A percentile compares a stretch with the other conserved stretches of the same genome.
Evolutionary conservation across 2,797 vertebrate genomes (phyloP).

Genomic region (Anisognathus igniventris): DNA sequence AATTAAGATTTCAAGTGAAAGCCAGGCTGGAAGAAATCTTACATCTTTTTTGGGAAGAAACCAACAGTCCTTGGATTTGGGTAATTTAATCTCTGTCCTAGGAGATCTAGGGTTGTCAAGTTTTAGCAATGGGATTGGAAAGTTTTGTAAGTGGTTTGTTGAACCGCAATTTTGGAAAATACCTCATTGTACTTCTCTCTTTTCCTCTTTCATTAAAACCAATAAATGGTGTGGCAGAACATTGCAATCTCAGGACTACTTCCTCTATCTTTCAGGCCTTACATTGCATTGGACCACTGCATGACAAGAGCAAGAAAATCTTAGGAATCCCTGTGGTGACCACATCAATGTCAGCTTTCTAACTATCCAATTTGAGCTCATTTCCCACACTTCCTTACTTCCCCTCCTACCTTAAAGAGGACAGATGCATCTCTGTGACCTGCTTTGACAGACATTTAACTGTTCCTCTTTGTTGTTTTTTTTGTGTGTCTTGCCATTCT

Average conservation of each 20-base stretch:
- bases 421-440: background rate
- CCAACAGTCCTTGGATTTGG: background rate
- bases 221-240: constrained; percentile 11
- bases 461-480: background rate
- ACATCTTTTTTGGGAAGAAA: background rate
- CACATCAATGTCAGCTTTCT: constrained; percentile 25
- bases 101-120: background rate
- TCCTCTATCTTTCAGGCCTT: constrained; percentile 8
- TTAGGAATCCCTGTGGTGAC: background rate
- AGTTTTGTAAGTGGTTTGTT: background rate
- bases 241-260: background rate
- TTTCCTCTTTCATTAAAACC: background rate
- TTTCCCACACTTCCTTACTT: background rate
- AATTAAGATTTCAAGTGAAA: constrained; percentile 33
- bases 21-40: background rate
- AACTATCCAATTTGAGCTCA: constrained; percentile 31
- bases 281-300: background rate
- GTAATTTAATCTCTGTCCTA: background rate
- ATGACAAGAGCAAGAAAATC: background rate
- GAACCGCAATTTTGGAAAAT: constrained; percentile 22
- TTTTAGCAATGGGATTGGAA: background rate
- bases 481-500: background rate
- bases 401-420: background rate
- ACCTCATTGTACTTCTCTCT: background rate
- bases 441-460: background rate